Base-by-base conservation (phyloP, 2,113 vertebrate genomes). In the Mastomys coucha region DNA sequence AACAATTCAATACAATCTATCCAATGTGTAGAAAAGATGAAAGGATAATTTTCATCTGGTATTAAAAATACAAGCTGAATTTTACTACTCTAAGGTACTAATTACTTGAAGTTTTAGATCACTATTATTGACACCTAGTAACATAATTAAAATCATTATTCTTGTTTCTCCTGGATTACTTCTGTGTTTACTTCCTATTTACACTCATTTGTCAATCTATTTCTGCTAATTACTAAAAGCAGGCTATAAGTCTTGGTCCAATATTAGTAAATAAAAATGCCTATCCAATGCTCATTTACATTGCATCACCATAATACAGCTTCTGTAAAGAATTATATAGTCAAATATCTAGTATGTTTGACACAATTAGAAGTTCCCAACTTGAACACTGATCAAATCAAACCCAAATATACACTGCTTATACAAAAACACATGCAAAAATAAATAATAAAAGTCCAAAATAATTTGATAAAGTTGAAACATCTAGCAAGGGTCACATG, bases 1-100 rank as follows among this genome's bases (percentile, higher is more conserved):
- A 95, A 5, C 13, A 76, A 84, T n/a, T 91, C 86, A 91, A 51
- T 72, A 72, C n/a, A 96, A 93, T 93, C 60, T 93, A 70, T 72
- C 53, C 81, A 67, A 42, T 65, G 28, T 60, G 89, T 49, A 88
- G 19, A 69, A 96, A 91, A 36, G 17, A 2, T 53, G 1, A 12
- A 26, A 89, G n/a, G 6, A 76, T 51, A 42, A 65, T 70, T 95
- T 88, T 89, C 12, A 91, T 63, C 17, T 60, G 24, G 63, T 90
- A 65, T 89, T 93, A 91, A 94, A 91, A 92, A 24, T 49, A 91
- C 3, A 88, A 86, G 65, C 67, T 88, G 31, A 88, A 45, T 92
- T 84, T 95, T 93, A 87, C 14, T 67, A 72, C 88, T 90, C 20
- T 76, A 93, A 67, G 42, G 69, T 90, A 5, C 19, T 96, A 90